These are phyloP conservation scores for Leucoptera coffeella DNA, from an alignment of 2,888 invertebrate species.

Conservation along the genomic window DNA sequence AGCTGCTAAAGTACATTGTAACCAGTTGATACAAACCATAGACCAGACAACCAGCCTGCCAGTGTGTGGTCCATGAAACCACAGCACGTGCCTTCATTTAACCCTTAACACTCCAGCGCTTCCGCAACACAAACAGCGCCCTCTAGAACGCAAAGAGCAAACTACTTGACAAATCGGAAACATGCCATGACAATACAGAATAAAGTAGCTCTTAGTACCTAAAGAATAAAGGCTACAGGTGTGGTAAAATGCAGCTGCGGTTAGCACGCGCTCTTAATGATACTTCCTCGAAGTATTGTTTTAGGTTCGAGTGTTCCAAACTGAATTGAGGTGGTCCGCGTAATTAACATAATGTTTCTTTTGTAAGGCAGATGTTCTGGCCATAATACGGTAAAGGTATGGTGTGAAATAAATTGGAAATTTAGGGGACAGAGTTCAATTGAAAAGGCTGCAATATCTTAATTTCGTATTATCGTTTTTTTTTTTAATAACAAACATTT, in stretches of 20 bases:
- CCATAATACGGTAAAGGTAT: not conserved
- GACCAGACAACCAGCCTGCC: no score
- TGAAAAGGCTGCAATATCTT: no score
- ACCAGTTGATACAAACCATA: no score
- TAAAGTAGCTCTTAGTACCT: slow-evolving; percentile 1
- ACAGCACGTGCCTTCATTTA: slow-evolving; percentile 26
- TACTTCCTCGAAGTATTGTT: slow-evolving; percentile 17
- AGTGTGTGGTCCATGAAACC: slow-evolving; percentile 3
- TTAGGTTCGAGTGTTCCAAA: slow-evolving; percentile 3
- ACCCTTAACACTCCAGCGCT: slow-evolving; percentile 18
- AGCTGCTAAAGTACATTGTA: no score
- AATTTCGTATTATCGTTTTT: not conserved
- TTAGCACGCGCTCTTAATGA: slow-evolving; percentile 36
- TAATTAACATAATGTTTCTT: slow-evolving; percentile 25
- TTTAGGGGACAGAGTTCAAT: no score
- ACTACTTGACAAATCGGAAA: slow-evolving; percentile 3
- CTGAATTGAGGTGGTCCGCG: slow-evolving; percentile 22
- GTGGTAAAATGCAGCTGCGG: slow-evolving; percentile 22
- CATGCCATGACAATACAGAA: slow-evolving; percentile 1
- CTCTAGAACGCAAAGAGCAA: slow-evolving; percentile 7
- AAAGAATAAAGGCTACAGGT: not conserved
- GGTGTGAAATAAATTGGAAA: no score
- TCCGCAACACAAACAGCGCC: slow-evolving; percentile 16
- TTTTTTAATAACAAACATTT: no score
- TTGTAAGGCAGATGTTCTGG: slow-evolving; percentile 2